Evolutionary conservation across 2,797 vertebrate species (phyloP).

Genomic region (Eurystomus glaucurus): DNA sequence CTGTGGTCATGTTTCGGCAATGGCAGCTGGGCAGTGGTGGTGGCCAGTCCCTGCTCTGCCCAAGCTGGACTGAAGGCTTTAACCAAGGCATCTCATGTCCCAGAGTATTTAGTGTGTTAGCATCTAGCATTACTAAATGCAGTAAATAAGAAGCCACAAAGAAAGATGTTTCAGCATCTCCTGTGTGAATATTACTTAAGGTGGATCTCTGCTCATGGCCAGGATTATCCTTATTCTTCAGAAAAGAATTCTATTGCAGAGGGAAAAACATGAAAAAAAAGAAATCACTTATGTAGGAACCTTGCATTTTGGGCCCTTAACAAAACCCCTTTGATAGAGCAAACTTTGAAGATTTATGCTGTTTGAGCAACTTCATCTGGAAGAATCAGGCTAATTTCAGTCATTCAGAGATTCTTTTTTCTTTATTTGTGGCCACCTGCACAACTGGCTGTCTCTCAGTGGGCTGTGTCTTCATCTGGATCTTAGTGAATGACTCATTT

Average conservation of each 20-base stretch:
- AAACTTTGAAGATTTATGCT: not conserved
- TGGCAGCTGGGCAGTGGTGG: not conserved
- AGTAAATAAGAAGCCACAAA: not conserved
- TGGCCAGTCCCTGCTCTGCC: not conserved
- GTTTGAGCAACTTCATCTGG: not conserved
- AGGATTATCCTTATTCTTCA: not conserved
- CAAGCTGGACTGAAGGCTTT: not conserved
- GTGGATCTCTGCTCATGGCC: not conserved
- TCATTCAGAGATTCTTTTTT: not conserved
- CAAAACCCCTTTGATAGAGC: not conserved
- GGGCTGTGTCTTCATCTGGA: not conserved
- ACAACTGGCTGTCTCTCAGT: not conserved
- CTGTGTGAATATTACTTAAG: not conserved
- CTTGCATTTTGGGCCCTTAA: not conserved
- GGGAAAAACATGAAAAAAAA: not conserved
- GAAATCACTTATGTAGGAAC: not conserved
- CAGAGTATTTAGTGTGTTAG: not conserved
- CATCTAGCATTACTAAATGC: rapidly evolving
- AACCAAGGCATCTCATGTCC: rapidly evolving
- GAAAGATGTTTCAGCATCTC: not conserved
- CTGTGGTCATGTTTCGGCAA: not conserved
- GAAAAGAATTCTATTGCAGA: not conserved
- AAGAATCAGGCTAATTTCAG: constrained; percentile 19
- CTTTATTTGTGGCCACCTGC: constrained; percentile 21
- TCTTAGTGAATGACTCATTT: constrained; percentile 1